phyloP scores from a whole-genome alignment of 2,113 vertebrate species.

The Genyomyrus donnyi region DNA sequence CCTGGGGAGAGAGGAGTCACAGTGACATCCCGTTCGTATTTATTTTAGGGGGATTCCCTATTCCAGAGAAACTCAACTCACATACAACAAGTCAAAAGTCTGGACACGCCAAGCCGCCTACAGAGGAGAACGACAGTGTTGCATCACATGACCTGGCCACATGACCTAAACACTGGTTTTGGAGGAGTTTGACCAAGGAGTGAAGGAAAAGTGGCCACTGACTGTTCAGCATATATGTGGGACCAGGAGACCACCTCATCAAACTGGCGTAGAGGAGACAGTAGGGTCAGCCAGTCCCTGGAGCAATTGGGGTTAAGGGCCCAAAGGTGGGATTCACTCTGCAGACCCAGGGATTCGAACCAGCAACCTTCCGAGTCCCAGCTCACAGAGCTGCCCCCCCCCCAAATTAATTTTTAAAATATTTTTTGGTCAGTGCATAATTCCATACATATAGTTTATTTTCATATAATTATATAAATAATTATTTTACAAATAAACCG shows the following conservation, averaged over 20 bases:
- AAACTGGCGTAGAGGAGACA: not conserved
- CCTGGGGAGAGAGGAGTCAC: constrained; percentile 52
- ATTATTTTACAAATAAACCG: not conserved
- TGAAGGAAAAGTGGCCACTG: not conserved
- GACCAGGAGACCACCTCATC: not conserved
- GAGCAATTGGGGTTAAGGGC: not conserved
- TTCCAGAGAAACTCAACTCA: not conserved
- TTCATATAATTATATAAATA: not conserved
- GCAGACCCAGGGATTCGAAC: not conserved
- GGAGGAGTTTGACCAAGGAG: not conserved
- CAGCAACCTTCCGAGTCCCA: not conserved
- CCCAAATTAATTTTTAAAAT: not conserved
- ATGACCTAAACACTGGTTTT: not conserved
- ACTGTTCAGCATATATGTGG: no score
- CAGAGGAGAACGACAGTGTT: not conserved
- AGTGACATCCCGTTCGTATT: not conserved
- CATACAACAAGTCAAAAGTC: not conserved
- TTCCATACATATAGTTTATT: not conserved
- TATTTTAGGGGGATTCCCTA: not conserved
- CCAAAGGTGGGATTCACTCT: not conserved
- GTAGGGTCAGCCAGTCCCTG: not conserved
- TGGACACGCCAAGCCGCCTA: not conserved
- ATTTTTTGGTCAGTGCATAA: not conserved
- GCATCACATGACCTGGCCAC: not conserved
- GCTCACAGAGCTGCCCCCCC: not conserved